phyloP scores from a whole-genome alignment of 2,113 vertebrate species.

The Neogobius melanostomus region DNA sequence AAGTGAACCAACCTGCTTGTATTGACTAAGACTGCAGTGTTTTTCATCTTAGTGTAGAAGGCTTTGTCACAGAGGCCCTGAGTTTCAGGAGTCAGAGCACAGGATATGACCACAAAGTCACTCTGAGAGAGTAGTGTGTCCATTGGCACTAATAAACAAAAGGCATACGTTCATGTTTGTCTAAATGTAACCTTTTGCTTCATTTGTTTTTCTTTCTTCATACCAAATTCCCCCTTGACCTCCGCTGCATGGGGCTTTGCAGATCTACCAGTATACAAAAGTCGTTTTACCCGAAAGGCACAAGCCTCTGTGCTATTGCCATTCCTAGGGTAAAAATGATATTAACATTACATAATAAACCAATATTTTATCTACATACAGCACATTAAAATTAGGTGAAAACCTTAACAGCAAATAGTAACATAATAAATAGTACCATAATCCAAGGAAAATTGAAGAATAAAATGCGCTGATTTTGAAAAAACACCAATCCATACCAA shows the following conservation, averaged over 20 bases:
- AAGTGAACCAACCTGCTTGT: conserved; percentile 64
- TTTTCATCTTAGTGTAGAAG: conserved; percentile 76
- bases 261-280: conserved; percentile 78
- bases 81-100: conserved; percentile 68
- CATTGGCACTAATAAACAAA: conserved; percentile 59
- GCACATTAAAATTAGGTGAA: no score
- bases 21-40: conserved; percentile 60
- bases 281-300: conserved; percentile 80
- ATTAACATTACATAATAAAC: neutral
- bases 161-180: neutral
- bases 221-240: conserved; percentile 80
- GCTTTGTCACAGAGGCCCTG: conserved; percentile 59
- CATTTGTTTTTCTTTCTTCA: conserved; percentile 34
- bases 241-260: conserved; percentile 68
- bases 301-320: conserved; percentile 76
- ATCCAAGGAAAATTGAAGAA: neutral
- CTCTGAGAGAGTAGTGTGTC: conserved; percentile 64
- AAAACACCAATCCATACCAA: conserved; percentile 59
- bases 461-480: neutral
- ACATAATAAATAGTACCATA: neutral
- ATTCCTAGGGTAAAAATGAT: conserved; percentile 62
- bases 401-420: no score
- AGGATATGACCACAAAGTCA: conserved; percentile 63
- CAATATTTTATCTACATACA: neutral
- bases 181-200: no score